These are phyloP conservation scores for Electrophaes corylata DNA, from an alignment of 2,888 invertebrate species.

Conservation along the genomic window DNA sequence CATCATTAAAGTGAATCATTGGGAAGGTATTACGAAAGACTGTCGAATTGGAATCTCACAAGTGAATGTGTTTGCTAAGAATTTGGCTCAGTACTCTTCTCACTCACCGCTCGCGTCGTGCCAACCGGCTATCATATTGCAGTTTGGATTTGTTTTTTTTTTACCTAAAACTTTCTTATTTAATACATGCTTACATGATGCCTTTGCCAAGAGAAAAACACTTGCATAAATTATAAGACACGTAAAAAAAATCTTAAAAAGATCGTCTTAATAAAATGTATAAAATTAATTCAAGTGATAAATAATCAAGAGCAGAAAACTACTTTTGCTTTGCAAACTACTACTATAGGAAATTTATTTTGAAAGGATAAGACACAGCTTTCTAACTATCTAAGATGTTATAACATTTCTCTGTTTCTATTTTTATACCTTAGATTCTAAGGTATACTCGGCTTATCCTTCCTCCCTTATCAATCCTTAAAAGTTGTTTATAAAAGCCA, in stretches of 20 bases:
- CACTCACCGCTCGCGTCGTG: conserved; percentile 12
- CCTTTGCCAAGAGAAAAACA: conserved; percentile 4
- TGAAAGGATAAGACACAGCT: too few species aligned
- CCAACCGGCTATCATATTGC: conserved; percentile 22
- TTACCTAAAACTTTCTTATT: neutral
- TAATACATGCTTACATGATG: neutral
- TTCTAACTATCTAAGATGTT: too few species aligned
- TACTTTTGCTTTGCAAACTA: too few species aligned
- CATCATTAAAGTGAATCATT: conserved; percentile 6
- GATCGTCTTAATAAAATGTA: too few species aligned
- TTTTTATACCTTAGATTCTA: neutral
- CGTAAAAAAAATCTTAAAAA: too few species aligned
- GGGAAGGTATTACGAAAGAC: conserved; percentile 14
- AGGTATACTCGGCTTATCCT: too few species aligned
- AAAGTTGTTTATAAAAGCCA: neutral
- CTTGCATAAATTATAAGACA: too few species aligned
- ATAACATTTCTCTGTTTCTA: too few species aligned
- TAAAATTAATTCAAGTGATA: too few species aligned
- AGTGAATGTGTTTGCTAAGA: conserved; percentile 26
- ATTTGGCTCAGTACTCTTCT: conserved; percentile 28
- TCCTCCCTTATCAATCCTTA: too few species aligned
- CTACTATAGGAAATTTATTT: too few species aligned
- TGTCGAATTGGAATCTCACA: conserved; percentile 24
- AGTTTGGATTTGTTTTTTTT: conserved; percentile 9
- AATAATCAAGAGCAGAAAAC: too few species aligned